Base-by-base conservation (phyloP, 2,797 vertebrate species). In the Sorex maritimensis region DNA sequence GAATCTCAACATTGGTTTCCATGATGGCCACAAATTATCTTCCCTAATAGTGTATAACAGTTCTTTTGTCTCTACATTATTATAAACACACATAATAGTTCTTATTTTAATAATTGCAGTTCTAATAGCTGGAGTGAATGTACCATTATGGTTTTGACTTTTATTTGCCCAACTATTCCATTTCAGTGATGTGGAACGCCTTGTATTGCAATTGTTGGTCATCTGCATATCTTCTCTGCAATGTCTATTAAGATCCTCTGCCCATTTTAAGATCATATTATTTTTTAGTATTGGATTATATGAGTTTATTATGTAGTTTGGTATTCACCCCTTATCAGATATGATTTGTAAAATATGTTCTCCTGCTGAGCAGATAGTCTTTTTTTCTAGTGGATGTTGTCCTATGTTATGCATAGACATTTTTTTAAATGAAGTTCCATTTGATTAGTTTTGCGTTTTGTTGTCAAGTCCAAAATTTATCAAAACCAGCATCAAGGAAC, bases 341-440 rank as follows among this genome's bases (percentile, higher is more conserved):
- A 24, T 83, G 9, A 90, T 46, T 58, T 77, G 81, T 14, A 26
- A 83, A 83, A 75, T 84, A 68, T 83, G 44, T 58, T 69, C 46
- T 77, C 34, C 61, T 13, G 41, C 49, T 68, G 13, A 55, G 6
- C 77, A 77, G 41, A 44, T 44, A 5, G 41, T 44, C 41, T 44
- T 44, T 44, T 44, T 7, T 44, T 44, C 41, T 44, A 44, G 41
- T 44, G 41, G 7, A 5, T 44, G 41, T 5, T 44, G 41, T 44
- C 7, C 41, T 44, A 44, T 44, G 5, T 7, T 44, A 44, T 44
- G 41, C 41, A 44, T 44, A 44, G 7, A 44, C 41, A 3, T 44
- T 44, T 44, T 44, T 44, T 44, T 44, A 2, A 44, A 44, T 44
- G 41, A 44, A 44, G 41, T 44, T 7, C 7, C 41, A 3, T 44